A percentile compares a stretch with the other conserved stretches of the same genome.
Conservation (phyloP, 1,140 invertebrate genomes). For the Drosophila teissieri region DNA sequence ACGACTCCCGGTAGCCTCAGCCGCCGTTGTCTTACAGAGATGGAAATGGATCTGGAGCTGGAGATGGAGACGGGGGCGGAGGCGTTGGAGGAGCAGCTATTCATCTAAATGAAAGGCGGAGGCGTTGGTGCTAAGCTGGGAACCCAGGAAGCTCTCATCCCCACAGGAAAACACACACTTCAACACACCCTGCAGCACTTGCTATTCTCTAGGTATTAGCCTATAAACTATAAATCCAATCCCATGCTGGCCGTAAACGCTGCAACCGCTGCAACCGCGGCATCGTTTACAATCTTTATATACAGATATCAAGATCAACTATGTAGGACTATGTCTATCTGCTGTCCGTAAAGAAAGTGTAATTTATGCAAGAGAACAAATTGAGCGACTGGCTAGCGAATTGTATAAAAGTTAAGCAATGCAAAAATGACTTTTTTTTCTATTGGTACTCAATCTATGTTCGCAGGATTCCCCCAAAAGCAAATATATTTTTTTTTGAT, state of each 20-base stretch:
- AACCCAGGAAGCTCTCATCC: constrained; percentile 39
- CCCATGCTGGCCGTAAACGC: background rate
- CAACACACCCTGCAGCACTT: constrained; percentile 12
- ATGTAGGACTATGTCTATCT: background rate
- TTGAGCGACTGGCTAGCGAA: constrained; percentile 3
- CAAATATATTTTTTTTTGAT: constrained; percentile 24
- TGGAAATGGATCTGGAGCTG: background rate
- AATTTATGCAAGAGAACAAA: constrained; percentile 18
- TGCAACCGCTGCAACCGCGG: background rate
- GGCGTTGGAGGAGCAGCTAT: constrained; percentile 18
- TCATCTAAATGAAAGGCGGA: constrained; percentile 13
- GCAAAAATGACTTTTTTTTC: constrained; percentile 3
- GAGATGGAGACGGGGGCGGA: constrained; percentile 2
- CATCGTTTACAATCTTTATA: background rate
- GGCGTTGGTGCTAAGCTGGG: constrained; percentile 31
- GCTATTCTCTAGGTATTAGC: constrained; percentile 27
- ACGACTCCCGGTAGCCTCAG: constrained; percentile 29
- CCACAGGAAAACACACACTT: constrained; percentile 22
- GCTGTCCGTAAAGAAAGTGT: constrained; percentile 2
- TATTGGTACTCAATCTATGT: constrained; percentile 37
- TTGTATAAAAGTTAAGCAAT: constrained; percentile 19
- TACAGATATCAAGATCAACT: constrained; percentile 11
- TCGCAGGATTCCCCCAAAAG: constrained; percentile 22
- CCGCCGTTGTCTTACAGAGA: constrained; percentile 47
- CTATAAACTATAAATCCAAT: constrained; percentile 6